phyloP scores from a whole-genome alignment of 2,888 invertebrate genomes.

The Macropis europaea region DNA sequence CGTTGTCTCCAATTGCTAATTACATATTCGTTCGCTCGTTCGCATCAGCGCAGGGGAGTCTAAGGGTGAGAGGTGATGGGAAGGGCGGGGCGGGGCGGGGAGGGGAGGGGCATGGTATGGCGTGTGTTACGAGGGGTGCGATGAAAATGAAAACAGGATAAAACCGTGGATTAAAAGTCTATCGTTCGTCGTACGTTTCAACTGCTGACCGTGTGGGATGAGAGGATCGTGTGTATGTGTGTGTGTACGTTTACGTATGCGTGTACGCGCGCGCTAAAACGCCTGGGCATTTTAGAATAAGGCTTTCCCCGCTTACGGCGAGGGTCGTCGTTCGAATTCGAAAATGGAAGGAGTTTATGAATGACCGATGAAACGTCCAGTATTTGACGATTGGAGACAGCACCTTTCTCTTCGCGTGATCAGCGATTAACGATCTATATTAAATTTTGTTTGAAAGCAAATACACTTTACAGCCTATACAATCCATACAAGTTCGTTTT shows the following conservation, averaged over 20 bases:
- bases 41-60: background rate
- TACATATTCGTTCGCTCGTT: slow-evolving; percentile 50
- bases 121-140: too few relatives aligned
- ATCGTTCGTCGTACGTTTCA: background rate
- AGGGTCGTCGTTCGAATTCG: slow-evolving; percentile 39
- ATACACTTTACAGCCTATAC: slow-evolving; percentile 76
- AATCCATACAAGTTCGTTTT: slow-evolving; percentile 64
- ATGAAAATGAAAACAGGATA: slow-evolving; percentile 7
- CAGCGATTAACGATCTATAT: slow-evolving; percentile 80
- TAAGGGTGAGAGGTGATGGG: background rate
- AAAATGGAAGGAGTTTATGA: slow-evolving; percentile 17
- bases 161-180: background rate
- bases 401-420: slow-evolving; percentile 46
- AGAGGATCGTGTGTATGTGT: too few relatives aligned
- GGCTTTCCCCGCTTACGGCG: slow-evolving; percentile 17
- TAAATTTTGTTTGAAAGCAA: slow-evolving; percentile 81
- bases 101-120: too few relatives aligned
- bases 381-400: slow-evolving; percentile 62
- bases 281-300: background rate
- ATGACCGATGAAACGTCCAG: slow-evolving; percentile 54
- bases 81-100: background rate
- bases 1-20: slow-evolving; percentile 68
- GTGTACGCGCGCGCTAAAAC: too few relatives aligned
- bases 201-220: too few relatives aligned
- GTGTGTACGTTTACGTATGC: too few relatives aligned